A percentile compares a stretch with the other conserved stretches of the same genome.
Evolutionary conservation across 2,888 invertebrate species (phyloP).

Genomic region (Pachliopta kotzebuea): DNA sequence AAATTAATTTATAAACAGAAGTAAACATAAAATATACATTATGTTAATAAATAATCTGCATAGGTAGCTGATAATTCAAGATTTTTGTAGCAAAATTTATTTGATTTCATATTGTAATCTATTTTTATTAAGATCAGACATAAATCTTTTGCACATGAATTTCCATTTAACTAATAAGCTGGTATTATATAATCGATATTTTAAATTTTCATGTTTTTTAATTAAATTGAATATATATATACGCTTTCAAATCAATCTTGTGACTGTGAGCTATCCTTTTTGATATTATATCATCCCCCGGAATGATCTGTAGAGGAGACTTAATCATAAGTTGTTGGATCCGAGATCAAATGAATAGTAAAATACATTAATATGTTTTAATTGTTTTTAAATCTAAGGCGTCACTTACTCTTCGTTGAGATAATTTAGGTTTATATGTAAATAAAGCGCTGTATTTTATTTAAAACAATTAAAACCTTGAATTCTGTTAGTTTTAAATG

Average conservation of each 20-base stretch:
- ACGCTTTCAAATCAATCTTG: background rate
- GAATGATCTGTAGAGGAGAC: background rate
- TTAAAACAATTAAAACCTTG: too few species aligned
- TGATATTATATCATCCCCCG: background rate
- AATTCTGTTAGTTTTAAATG: too few species aligned
- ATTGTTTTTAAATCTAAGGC: background rate
- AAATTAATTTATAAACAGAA: background rate
- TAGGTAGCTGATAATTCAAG: background rate
- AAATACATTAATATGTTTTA: background rate
- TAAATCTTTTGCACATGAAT: background rate
- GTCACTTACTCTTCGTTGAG: too few species aligned
- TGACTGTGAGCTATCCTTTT: background rate
- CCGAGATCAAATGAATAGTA: background rate
- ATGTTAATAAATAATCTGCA: background rate
- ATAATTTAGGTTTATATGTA: too few species aligned
- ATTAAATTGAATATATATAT: background rate
- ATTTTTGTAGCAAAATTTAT: background rate
- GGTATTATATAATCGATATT: background rate
- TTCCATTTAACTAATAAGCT: background rate
- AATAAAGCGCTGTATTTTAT: too few species aligned
- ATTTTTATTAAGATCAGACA: background rate
- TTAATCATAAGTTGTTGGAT: background rate
- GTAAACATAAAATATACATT: background rate
- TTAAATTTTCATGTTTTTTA: background rate
- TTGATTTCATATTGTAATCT: background rate